Evolutionary conservation across 92 coral and sea anemone genomes (phyloP).

Genomic region (Zoanthus sansibaricus): DNA sequence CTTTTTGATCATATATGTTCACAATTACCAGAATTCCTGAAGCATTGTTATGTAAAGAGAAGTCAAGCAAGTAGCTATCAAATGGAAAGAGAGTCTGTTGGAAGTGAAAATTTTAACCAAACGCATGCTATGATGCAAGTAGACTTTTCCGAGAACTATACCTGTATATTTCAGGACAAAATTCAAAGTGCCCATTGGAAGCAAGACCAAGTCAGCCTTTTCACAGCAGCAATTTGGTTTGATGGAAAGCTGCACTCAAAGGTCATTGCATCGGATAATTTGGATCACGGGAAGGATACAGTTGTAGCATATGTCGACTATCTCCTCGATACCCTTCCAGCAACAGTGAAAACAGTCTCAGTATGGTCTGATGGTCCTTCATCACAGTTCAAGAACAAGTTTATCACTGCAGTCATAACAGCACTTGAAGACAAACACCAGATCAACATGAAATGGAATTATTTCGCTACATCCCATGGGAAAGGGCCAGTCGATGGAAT

Average conservation of each 20-base stretch:
- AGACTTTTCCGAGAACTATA: constrained; percentile 67
- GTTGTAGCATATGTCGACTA: constrained; percentile 58
- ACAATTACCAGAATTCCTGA: constrained; percentile 55
- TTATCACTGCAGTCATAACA: constrained; percentile 50
- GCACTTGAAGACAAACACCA: constrained; percentile 58
- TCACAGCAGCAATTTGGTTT: constrained; percentile 56
- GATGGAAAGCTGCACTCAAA: constrained; percentile 42
- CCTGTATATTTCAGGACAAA: constrained; percentile 61
- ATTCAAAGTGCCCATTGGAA: constrained; percentile 65
- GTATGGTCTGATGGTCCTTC: constrained; percentile 65
- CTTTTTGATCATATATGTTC: constrained; percentile 52
- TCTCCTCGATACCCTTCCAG: constrained; percentile 56
- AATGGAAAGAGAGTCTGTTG: constrained; percentile 52
- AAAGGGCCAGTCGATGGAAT: constrained; percentile 61
- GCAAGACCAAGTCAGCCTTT: constrained; percentile 57
- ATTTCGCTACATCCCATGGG: constrained; percentile 57
- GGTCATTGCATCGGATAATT: constrained; percentile 63
- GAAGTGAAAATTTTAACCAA: constrained; percentile 34
- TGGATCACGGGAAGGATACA: constrained; percentile 63
- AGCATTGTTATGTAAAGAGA: constrained; percentile 56
- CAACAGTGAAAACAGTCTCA: constrained; percentile 53
- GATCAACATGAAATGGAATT: constrained; percentile 53
- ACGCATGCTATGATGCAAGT: constrained; percentile 60
- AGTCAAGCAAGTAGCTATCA: constrained; percentile 59
- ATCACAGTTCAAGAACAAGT: constrained; percentile 64